Evolutionary conservation across 2,113 vertebrate genomes (phyloP).

Genomic region (Gasterosteus aculeatus): DNA sequence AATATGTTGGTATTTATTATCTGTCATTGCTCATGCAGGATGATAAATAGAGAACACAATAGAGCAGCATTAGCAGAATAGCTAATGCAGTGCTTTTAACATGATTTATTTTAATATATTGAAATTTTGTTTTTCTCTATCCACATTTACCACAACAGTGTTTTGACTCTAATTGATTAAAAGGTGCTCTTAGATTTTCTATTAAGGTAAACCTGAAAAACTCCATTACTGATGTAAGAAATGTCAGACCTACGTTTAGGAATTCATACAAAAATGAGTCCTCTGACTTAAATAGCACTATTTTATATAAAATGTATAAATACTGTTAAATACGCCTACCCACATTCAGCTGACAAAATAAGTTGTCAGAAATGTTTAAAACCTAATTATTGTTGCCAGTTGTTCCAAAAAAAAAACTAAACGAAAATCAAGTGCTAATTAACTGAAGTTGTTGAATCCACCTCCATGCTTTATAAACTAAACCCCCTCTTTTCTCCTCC

Average conservation of each 20-base stretch:
- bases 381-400: neutral
- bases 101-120: neutral
- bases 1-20: constrained; percentile 25
- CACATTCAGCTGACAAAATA: neutral
- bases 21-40: neutral
- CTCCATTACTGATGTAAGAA: too few species aligned
- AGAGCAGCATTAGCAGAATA: neutral
- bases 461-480: constrained; percentile 1
- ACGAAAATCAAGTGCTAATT: neutral
- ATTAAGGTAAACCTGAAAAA: neutral
- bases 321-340: neutral
- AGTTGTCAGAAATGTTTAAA: neutral
- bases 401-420: neutral
- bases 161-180: neutral
- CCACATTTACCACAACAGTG: neutral
- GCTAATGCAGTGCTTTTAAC: neutral
- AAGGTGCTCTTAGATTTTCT: neutral
- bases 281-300: neutral
- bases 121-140: neutral
- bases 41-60: neutral
- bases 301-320: neutral
- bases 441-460: neutral
- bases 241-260: neutral
- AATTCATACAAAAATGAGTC: neutral
- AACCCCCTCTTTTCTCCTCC: neutral